Percentiles rank a stretch among this genome's conserved stretches.
phyloP scores from a whole-genome alignment of 64 coral and sea anemone species.

The Stylophora pistillata region DNA sequence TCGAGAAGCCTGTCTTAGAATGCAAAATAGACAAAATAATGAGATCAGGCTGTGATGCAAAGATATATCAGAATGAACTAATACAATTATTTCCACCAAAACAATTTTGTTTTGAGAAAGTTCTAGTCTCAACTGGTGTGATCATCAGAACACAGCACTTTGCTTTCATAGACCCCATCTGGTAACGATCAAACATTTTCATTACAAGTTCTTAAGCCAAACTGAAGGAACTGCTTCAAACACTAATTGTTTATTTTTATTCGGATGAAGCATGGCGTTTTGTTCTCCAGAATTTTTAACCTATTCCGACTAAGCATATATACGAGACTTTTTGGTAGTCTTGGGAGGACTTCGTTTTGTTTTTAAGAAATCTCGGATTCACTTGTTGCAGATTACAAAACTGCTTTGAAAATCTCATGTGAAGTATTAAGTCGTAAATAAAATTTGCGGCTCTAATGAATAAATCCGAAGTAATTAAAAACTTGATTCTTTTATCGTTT shows the following conservation, averaged over 20 bases:
- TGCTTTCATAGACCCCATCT: neutral
- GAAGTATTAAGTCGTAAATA: too few species aligned
- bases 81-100: neutral
- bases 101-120: neutral
- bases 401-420: too few species aligned
- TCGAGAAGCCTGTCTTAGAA: neutral
- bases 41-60: neutral
- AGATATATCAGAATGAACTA: neutral
- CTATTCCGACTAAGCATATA: neutral
- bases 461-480: too few species aligned
- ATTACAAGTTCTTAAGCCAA: neutral
- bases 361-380: too few species aligned
- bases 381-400: too few species aligned
- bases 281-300: neutral
- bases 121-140: conserved; percentile 18
- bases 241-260: neutral
- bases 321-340: too few species aligned
- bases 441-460: too few species aligned
- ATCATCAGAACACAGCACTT: neutral
- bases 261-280: neutral
- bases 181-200: neutral
- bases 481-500: too few species aligned
- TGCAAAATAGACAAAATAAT: neutral
- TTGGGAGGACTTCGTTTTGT: too few species aligned
- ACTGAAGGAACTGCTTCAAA: neutral